Percentiles rank a stretch among this genome's conserved stretches.
These are phyloP conservation scores for Mormyrus hasselquistii DNA, from an alignment of 2,797 vertebrate species.

Conservation along the genomic window DNA sequence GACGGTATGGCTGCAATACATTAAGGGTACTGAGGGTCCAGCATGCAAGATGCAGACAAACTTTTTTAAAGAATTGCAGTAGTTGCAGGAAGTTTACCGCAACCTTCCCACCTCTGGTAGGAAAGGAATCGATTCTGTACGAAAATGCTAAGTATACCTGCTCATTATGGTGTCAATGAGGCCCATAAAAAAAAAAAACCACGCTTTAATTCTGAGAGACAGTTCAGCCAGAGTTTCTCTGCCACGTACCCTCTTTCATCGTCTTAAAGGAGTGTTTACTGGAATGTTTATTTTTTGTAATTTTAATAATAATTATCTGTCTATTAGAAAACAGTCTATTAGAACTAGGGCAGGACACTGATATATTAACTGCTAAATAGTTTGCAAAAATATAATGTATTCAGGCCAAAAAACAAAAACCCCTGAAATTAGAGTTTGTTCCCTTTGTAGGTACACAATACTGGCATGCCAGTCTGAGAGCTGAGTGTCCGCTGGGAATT, in stretches of 20 bases:
- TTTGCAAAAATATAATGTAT: constrained; percentile 40
- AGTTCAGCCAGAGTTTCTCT: neutral
- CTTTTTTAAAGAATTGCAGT: neutral
- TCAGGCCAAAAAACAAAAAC: constrained; percentile 25
- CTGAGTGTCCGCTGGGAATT: constrained; percentile 12
- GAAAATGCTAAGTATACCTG: neutral
- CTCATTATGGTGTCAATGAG: neutral
- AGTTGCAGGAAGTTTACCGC: neutral
- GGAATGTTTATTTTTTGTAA: neutral
- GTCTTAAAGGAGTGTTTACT: neutral
- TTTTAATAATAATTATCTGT: neutral
- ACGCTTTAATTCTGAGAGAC: neutral
- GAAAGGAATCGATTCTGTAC: neutral
- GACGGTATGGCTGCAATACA: neutral
- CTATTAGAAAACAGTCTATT: constrained; percentile 23
- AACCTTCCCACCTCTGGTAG: neutral
- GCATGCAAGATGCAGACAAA: neutral
- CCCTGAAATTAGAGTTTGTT: constrained; percentile 30
- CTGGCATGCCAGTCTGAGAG: constrained; percentile 12
- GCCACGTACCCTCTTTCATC: neutral
- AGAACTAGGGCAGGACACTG: constrained; percentile 21
- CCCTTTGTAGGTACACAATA: constrained; percentile 21
- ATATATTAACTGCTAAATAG: constrained; percentile 24
- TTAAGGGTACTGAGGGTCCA: neutral
- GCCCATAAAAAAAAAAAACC: neutral